phyloP scores from a whole-genome alignment of 1,140 invertebrate genomes.

The Teleogryllus occipitalis region DNA sequence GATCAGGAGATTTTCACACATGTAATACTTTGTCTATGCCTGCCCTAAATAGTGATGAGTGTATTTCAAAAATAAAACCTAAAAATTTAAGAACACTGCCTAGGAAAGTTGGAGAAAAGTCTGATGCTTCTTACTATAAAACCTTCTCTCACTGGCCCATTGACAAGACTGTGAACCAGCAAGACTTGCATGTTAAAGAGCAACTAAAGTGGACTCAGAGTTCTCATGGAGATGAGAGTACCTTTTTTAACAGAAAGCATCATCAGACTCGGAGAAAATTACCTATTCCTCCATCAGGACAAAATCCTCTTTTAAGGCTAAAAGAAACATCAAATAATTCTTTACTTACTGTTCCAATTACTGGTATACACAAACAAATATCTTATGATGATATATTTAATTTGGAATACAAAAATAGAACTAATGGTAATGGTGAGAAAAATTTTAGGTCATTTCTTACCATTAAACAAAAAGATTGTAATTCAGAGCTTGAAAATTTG shows the following conservation, averaged over 20 bases:
- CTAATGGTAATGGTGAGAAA: background rate
- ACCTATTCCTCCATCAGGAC: background rate
- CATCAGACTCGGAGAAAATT: background rate
- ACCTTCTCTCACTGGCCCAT: background rate
- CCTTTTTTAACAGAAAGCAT: background rate
- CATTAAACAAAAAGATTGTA: background rate
- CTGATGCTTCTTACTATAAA: background rate
- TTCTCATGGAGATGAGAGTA: background rate
- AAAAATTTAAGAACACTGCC: background rate
- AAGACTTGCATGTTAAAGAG: background rate
- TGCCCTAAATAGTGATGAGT: background rate
- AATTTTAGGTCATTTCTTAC: background rate
- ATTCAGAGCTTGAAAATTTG: background rate
- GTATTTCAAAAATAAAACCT: background rate
- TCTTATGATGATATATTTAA: background rate
- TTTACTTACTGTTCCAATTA: background rate
- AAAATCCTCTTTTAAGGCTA: background rate
- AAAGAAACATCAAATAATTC: background rate
- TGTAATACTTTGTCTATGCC: background rate
- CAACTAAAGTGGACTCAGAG: too few species aligned
- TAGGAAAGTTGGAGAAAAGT: background rate
- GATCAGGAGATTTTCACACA: background rate
- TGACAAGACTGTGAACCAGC: background rate
- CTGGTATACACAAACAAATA: background rate
- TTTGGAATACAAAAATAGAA: background rate